These are phyloP conservation scores for Ascaphus truei DNA, from an alignment of 2,113 vertebrate species.

Conservation along the genomic window DNA sequence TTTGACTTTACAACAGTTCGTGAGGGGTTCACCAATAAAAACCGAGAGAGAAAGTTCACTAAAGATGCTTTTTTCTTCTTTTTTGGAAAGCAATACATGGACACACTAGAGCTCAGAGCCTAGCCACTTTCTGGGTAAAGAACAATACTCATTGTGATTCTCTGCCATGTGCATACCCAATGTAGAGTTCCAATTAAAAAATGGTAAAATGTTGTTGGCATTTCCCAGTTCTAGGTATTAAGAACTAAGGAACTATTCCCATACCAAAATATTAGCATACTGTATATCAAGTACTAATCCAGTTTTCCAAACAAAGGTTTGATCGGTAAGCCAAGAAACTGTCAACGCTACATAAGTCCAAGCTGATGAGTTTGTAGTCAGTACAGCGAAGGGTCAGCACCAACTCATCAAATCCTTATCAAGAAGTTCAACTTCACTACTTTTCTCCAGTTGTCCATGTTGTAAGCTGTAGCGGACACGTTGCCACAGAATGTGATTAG, in stretches of 20 bases:
- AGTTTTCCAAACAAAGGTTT: slow-evolving; percentile 1
- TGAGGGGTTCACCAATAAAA: no score
- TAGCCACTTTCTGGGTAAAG: no score
- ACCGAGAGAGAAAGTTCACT: no score
- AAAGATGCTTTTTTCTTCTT: no score
- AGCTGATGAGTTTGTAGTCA: slow-evolving; percentile 38
- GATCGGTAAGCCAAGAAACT: slow-evolving; percentile 43
- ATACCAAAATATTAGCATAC: slow-evolving; percentile 46
- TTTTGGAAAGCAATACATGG: no score
- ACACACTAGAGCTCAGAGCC: no score
- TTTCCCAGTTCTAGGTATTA: not conserved
- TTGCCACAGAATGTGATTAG: not conserved
- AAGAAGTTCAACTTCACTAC: slow-evolving; percentile 36
- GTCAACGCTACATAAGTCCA: slow-evolving; percentile 40
- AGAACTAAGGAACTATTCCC: slow-evolving; percentile 19
- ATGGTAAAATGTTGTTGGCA: not conserved
- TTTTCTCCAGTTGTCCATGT: slow-evolving; percentile 43
- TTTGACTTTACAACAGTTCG: no score
- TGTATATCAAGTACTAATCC: slow-evolving; percentile 36
- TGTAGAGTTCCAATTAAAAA: not conserved
- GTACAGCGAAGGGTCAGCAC: slow-evolving; percentile 25
- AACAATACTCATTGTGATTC: not conserved
- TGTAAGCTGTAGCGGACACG: not conserved
- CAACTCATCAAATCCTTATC: slow-evolving; percentile 41
- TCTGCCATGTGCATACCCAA: not conserved